Evolutionary conservation across 2,797 vertebrate species (phyloP).

Genomic region (Melanotaenia maccullochi): DNA sequence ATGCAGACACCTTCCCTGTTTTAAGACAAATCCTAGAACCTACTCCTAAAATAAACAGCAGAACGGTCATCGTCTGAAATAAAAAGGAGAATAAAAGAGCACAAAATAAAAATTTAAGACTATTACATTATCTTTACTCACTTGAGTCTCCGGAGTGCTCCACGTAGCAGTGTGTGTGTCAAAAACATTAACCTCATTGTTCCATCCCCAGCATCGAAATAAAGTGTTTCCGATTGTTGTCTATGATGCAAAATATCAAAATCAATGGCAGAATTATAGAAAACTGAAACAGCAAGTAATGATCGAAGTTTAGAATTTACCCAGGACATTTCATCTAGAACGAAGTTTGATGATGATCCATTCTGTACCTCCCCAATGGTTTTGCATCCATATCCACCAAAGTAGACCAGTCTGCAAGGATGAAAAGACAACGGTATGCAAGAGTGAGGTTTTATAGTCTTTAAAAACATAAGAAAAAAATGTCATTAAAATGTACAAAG

Average conservation of each 20-base stretch:
- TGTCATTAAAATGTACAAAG: not conserved
- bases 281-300: not conserved
- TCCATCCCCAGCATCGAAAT: conserved; percentile 92
- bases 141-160: conserved; percentile 87
- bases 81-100: not conserved
- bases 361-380: conserved; percentile 86
- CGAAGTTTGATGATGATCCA: conserved; percentile 79
- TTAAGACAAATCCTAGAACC: not conserved
- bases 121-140: conserved; percentile 47
- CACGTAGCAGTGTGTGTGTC: conserved; percentile 86
- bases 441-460: no score
- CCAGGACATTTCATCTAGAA: conserved; percentile 93
- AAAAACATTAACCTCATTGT: conserved; percentile 92
- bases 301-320: conserved; percentile 62
- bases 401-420: conserved; percentile 90
- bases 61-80: not conserved
- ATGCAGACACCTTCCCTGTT: not conserved
- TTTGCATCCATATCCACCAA: conserved; percentile 95
- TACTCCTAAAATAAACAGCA: no score
- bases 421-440: not conserved
- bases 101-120: not conserved
- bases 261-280: not conserved
- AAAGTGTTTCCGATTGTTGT: conserved; percentile 64
- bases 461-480: not conserved
- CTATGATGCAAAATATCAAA: conserved; percentile 36